Evolutionary conservation across 2,113 vertebrate species (phyloP), one percentile per base, ranked within the genome.

Genomic region (Tor tambroides): DNA sequence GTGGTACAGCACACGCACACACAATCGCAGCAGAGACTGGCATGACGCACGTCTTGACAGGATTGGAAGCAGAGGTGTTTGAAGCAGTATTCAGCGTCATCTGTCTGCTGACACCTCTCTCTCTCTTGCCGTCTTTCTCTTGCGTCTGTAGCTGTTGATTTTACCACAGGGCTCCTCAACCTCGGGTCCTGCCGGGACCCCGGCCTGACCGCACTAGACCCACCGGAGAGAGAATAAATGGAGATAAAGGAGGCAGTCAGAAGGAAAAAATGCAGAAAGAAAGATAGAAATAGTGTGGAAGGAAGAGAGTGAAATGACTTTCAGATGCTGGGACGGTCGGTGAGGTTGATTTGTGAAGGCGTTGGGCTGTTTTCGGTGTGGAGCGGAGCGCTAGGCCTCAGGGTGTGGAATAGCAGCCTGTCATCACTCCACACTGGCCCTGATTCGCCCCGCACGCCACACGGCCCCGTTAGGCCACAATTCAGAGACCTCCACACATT

Each of bases 101-200:
- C 83, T 32, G 23, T 80, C 71, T 72, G 67, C 76, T 54, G 85
- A 54, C 59, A 84, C 38, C 51, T 77, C 80, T 14, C 84, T 19
- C 77, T 71, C 71, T 46, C 35, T 49, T 46, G 12, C 19, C 9
- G 81, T 74, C 78, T 75, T 80, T 89, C 86, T 81, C 3, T 85
- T 63, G 84, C 51, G 11, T 69, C 85, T 87, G 91, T 88, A 92
- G 91, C 92, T 94, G 93, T 94, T 94, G 92, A 94, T 93, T 93
- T 93, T 92, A 93, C 91, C 91, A 69, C 85, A 63, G 88, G 94
- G 91, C 90, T 86, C 81, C 63, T 81, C 91, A 88, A 93, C 91
- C 91, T 88, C 87, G 35, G 89, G 92, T 92, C 88, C 88, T 90
- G 81, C 87, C 32, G 35, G 91, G 91, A 89, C 89, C 91, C 89